Conservation (phyloP, 1,140 invertebrate species). For the Pseudobourletiella spinata region DNA sequence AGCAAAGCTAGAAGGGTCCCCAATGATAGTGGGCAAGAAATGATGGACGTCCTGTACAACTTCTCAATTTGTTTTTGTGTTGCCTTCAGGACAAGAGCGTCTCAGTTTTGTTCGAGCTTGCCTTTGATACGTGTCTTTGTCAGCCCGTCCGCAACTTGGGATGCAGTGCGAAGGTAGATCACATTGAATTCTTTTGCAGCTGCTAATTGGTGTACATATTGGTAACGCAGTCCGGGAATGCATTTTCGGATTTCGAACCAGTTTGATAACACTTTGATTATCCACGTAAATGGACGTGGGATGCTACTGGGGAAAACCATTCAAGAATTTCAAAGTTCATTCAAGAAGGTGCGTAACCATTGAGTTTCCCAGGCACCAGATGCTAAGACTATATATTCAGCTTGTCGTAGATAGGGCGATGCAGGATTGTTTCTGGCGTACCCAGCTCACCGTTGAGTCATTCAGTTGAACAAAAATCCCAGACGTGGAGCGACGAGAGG, state of each 20-base stretch:
- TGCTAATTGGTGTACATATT: conserved; percentile 30
- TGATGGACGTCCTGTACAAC: too few relatives aligned
- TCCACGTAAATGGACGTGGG: conserved; percentile 15
- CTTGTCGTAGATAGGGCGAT: conserved; percentile 41
- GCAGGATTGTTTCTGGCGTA: conserved; percentile 40
- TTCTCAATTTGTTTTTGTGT: too few relatives aligned
- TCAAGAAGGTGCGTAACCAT: not conserved
- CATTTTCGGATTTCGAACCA: conserved; percentile 35
- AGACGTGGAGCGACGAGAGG: not conserved
- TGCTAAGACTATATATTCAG: not conserved
- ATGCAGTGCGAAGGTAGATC: not conserved
- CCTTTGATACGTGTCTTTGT: conserved; percentile 31
- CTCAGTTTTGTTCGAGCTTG: conserved; percentile 2
- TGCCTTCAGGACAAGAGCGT: too few relatives aligned
- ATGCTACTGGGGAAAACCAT: not conserved
- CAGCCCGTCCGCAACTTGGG: conserved; percentile 33
- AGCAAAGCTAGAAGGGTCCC: too few relatives aligned
- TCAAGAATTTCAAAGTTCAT: too few relatives aligned
- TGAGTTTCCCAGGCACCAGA: not conserved
- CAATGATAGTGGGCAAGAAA: too few relatives aligned
- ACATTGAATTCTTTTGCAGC: conserved; percentile 12
- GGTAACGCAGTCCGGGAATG: conserved; percentile 36
- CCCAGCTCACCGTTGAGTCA: conserved; percentile 33
- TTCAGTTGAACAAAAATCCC: not conserved
- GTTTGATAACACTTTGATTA: conserved; percentile 27